Evolutionary conservation across 2,113 vertebrate genomes (phyloP).

Genomic region (Cynoglossus semilaevis): DNA sequence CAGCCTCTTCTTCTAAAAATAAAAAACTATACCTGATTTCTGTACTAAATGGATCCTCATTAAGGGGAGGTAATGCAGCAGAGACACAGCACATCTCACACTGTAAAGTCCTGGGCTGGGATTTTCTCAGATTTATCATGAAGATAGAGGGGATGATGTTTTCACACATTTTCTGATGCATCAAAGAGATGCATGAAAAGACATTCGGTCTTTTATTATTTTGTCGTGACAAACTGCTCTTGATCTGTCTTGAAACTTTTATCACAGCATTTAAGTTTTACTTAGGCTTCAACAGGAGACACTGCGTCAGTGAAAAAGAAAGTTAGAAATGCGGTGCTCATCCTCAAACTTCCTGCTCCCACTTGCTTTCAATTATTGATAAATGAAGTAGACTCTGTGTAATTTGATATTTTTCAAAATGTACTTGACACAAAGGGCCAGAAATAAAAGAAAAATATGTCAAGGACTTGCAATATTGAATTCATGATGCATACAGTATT

Average conservation of each 20-base stretch:
- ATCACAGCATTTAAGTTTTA: not conserved
- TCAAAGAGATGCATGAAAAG: not conserved
- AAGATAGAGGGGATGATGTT: not conserved
- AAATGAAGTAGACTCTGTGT: not conserved
- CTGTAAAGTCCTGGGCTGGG: not conserved
- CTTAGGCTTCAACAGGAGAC: not conserved
- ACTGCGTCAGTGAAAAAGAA: not conserved
- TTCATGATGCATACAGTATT: too few relatives aligned
- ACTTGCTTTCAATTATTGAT: constrained; percentile 7
- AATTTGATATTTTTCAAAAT: too few relatives aligned
- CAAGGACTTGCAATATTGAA: too few relatives aligned
- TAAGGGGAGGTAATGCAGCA: too few relatives aligned
- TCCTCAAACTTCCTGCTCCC: constrained; percentile 8
- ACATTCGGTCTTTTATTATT: not conserved
- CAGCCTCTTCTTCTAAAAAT: too few relatives aligned
- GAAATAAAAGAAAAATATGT: too few relatives aligned
- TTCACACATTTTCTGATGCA: not conserved
- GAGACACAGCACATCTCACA: too few relatives aligned
- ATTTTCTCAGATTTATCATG: not conserved
- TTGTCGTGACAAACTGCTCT: not conserved
- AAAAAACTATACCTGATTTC: too few relatives aligned
- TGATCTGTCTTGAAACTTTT: not conserved
- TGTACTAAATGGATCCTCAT: too few relatives aligned
- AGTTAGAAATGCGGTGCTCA: not conserved
- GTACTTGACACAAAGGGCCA: too few relatives aligned